Conservation (phyloP, 2,113 vertebrate species). For the Antidorcas marsupialis region DNA sequence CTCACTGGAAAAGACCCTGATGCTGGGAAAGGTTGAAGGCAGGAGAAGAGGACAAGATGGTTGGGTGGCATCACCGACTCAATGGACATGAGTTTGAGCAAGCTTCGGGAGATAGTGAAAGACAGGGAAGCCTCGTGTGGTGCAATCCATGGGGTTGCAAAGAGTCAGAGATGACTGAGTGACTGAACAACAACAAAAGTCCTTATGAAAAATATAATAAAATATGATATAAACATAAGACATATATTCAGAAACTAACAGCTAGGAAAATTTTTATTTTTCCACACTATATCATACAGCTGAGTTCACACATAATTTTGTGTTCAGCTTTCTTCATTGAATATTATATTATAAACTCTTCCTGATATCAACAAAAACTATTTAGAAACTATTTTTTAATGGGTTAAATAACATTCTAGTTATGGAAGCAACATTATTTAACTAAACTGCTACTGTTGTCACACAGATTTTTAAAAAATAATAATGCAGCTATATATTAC, state of each 20-base stretch:
- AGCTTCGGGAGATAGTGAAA: not conserved
- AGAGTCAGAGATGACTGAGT: not conserved
- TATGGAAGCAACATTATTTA: not conserved
- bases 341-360: not conserved
- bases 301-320: not conserved
- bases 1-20: not conserved
- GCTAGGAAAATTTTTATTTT: not conserved
- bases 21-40: not conserved
- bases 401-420: not conserved
- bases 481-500: not conserved
- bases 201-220: not conserved
- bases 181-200: not conserved
- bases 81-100: not conserved
- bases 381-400: not conserved
- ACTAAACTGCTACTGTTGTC: not conserved
- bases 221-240: not conserved
- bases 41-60: not conserved
- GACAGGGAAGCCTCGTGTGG: not conserved
- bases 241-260: not conserved
- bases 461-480: not conserved
- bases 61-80: not conserved
- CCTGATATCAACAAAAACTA: not conserved
- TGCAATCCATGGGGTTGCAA: not conserved
- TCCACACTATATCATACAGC: not conserved
- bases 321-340: not conserved